These are phyloP conservation scores for Caloenas nicobarica DNA, from an alignment of 2,113 vertebrate species.

Conservation along the genomic window DNA sequence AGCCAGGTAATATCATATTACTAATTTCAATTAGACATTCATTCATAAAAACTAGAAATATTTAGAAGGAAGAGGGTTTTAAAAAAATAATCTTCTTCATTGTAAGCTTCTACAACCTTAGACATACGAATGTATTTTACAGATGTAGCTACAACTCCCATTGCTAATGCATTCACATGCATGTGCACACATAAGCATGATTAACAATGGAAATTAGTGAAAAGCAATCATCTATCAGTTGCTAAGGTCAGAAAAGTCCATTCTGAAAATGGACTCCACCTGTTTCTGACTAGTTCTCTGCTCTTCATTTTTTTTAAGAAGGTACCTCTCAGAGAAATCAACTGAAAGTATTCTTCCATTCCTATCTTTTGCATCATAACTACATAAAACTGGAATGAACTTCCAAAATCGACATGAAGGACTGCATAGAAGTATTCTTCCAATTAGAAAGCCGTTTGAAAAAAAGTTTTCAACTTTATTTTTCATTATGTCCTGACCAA, in stretches of 20 bases:
- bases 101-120: not conserved
- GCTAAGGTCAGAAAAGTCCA: not conserved
- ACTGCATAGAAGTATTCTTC: not conserved
- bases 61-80: not conserved
- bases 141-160: not conserved
- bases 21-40: not conserved
- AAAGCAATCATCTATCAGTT: not conserved
- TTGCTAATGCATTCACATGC: not conserved
- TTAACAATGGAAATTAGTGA: not conserved
- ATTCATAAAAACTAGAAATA: not conserved
- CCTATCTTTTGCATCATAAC: not conserved
- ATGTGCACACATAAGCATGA: not conserved
- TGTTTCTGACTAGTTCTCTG: not conserved
- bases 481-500: conserved; percentile 13
- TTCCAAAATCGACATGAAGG: not conserved
- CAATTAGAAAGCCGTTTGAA: not conserved
- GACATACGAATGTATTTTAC: not conserved
- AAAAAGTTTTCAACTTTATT: not conserved
- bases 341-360: not conserved
- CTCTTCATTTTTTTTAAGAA: not conserved
- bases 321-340: not conserved
- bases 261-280: not conserved
- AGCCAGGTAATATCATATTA: not conserved
- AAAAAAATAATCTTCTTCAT: not conserved
- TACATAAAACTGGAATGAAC: not conserved